These are phyloP conservation scores for Archips xylosteana DNA, from an alignment of 2,888 invertebrate genomes.

Conservation along the genomic window DNA sequence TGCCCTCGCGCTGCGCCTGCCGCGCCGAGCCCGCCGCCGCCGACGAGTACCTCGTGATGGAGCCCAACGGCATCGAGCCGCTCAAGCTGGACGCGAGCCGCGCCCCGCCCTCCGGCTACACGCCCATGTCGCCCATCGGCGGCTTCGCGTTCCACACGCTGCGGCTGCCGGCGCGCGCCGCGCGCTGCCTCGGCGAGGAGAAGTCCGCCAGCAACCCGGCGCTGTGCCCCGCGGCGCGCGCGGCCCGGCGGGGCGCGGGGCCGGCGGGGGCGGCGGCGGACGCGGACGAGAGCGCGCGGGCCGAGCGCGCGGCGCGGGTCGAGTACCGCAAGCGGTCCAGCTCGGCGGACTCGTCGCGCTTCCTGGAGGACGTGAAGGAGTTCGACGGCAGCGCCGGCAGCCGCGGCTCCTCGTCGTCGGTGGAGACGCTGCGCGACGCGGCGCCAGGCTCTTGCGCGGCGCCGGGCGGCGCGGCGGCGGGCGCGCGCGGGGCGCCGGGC, in stretches of 20 bases:
- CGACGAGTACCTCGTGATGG: constrained; percentile 90
- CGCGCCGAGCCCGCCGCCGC: constrained; percentile 44
- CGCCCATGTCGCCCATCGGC: constrained; percentile 90
- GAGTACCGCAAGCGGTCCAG: constrained; percentile 87
- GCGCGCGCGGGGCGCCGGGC: constrained; percentile 76
- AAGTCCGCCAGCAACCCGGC: constrained; percentile 90
- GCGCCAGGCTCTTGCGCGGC: constrained; percentile 61
- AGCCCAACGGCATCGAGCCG: constrained; percentile 79
- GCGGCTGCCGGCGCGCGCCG: constrained; percentile 63
- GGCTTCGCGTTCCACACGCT: constrained; percentile 73
- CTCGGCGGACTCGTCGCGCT: constrained; percentile 90
- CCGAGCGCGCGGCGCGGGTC: constrained; percentile 52
- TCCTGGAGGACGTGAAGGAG: constrained; percentile 87
- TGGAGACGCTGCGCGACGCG: constrained; percentile 78
- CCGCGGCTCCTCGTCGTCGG: constrained; percentile 76
- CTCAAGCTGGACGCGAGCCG: constrained; percentile 52
- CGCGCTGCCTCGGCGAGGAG: constrained; percentile 63
- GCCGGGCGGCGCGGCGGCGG: constrained; percentile 58
- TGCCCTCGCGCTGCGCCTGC: constrained; percentile 56
- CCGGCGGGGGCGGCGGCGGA: constrained; percentile 37
- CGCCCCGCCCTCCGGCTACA: constrained; percentile 82
- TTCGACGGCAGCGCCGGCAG: constrained; percentile 77
- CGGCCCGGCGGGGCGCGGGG: constrained; percentile 26
- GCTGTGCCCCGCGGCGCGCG: constrained; percentile 73
- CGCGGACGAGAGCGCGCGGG: constrained; percentile 16